Evolutionary conservation across 2,888 invertebrate species (phyloP), one percentile per base, ranked within the genome.

Genomic region (Drosophila pegasa): DNA sequence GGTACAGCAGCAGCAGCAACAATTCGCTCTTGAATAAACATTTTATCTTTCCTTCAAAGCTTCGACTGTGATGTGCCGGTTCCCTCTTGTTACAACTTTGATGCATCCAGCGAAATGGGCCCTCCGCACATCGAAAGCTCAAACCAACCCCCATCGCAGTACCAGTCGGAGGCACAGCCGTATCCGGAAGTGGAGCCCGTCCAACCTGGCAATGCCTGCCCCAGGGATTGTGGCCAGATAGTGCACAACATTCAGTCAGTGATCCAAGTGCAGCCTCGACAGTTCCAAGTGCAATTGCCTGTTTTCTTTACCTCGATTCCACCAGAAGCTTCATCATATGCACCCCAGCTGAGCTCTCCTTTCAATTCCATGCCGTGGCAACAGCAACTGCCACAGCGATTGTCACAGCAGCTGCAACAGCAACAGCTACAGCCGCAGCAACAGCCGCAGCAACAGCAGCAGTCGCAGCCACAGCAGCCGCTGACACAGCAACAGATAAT

Each of bases 11-110:
- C 31, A 33, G 20, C 8, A 33, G 4, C 1, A 12, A 9, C 3
- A 43, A 2, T 12, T 2, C 1, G 16, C n/a, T 5, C 2, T 27
- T 16, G 1, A 29, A 35, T 8, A 5, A 2, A 12, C 16, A n/a
- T 40, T 8, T 12, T 2, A 22, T 29, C 6, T 18, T 7, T 25
- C 33, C 16, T 20, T 41, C 18, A 2, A 9, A 79, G 78, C 54
- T 65, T 80, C 55, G 86, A 80, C 27, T 81, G 79, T 56, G 78
- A 67, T 48, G 79, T 79, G 8, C 86, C 82, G 5, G 27, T 79
- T 20, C 86, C 86, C 14, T 61, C 33, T 22, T 61, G 59, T 0
- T 78, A 81, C 7, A 64, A 81, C 25, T 20, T 78, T 41, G 66
- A 71, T 10, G 65, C 63, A 2, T 70, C 12, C 18, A 50, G 38